phyloP scores from a whole-genome alignment of 2,888 invertebrate genomes.

The Diachrysia chrysitis region DNA sequence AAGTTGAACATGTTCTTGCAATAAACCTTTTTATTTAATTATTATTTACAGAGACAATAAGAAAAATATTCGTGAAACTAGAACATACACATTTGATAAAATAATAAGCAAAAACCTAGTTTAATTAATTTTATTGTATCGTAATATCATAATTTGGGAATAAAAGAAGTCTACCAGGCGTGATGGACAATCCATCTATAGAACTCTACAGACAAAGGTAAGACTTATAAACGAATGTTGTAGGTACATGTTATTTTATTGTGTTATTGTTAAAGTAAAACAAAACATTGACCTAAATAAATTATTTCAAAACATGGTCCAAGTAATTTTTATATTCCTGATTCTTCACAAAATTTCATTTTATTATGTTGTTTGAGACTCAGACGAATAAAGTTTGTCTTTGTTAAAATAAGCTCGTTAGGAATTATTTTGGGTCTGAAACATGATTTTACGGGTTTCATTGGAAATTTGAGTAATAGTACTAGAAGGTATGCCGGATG shows the following conservation, averaged over 20 bases:
- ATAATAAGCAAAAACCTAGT: no score
- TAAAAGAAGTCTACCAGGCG: background rate
- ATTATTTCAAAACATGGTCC: background rate
- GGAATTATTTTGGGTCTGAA: conserved; percentile 17
- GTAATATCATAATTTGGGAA: no score
- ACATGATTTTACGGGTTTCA: conserved; percentile 30
- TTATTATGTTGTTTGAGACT: background rate
- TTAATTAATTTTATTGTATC: no score
- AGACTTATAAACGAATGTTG: background rate
- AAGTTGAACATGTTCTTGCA: no score
- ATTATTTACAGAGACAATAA: no score
- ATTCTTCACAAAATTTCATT: background rate
- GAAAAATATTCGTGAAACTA: no score
- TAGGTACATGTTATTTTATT: no score
- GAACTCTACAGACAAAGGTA: background rate
- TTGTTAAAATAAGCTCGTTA: background rate
- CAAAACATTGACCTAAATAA: background rate
- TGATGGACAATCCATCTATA: background rate
- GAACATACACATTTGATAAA: no score
- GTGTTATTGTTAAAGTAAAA: background rate
- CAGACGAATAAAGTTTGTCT: background rate
- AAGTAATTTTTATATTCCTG: background rate
- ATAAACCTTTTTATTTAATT: no score
- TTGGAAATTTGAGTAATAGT: conserved; percentile 63
- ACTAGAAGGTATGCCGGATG: conserved; percentile 54